Evolutionary conservation across 2,888 invertebrate species (phyloP), one percentile per base, ranked within the genome.

Genomic region (Sesia apiformis): DNA sequence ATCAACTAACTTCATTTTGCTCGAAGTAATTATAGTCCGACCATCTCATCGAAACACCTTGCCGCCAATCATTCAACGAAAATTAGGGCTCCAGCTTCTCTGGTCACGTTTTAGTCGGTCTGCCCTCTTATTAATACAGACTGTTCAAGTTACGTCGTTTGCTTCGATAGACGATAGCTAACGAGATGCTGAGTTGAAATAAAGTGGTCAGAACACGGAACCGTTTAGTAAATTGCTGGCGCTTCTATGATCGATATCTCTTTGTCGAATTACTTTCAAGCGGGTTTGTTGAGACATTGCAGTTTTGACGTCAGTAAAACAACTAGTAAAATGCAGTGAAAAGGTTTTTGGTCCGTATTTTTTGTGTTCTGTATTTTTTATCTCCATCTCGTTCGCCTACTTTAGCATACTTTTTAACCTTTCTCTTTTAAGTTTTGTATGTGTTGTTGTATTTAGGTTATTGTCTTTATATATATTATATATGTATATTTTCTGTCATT

Each of bases 1-100:
- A 66, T 69, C 62, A 65, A 64, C 64, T 67, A 68, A 65, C 67
- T 63, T 65, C 66, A 68, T 69, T 67, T 70, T 65, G 61, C 62
- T 60, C 60, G 55, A 63, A 69, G 69, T 66, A 70, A 75, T 75
- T 74, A 69, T 60, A 58, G 41, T 39, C 38, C 6, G 41, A 43
- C 68, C 61, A 63, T 54, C 60, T 63, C 53, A 52, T 40, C 53
- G 54, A 49, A 54, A n/a, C 54, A 55, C 51, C 39, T 49, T 4
- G 3, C 7, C 50, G 39, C 39, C 39, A 38, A 49, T 40, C 40
- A n/a, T 46, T 7, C 39, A 23, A 0, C 5, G 7, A 6, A 8
- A 38, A 38, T 39, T 38, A n/a, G 49, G 40, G 53, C 39, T 49
- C 49, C 46, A 40, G 38, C 6, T 7, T 49, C 23, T 8, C 40